A percentile compares a stretch with the other conserved stretches of the same genome.
Conservation (phyloP, 1,140 invertebrate species). For the Pissodes strobi region DNA sequence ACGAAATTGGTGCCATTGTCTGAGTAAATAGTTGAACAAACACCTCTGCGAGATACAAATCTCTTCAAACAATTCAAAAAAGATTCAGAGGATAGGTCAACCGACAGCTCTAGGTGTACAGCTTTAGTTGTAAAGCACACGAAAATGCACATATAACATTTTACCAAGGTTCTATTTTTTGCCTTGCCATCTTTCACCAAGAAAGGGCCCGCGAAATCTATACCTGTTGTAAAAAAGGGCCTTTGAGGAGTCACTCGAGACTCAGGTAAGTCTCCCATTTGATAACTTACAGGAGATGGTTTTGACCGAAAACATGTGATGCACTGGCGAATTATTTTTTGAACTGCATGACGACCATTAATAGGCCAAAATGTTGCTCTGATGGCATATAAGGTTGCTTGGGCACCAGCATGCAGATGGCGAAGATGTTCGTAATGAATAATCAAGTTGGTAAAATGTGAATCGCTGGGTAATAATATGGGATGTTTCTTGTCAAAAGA, state of each 20-base stretch:
- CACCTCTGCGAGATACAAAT: too few relatives aligned
- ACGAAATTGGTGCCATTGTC: too few relatives aligned
- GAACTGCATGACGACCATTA: not conserved
- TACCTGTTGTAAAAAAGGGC: not conserved
- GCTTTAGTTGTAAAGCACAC: conserved; percentile 12
- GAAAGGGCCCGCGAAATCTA: conserved; percentile 1
- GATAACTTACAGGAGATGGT: not conserved
- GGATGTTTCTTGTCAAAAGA: not conserved
- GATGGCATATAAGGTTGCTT: not conserved
- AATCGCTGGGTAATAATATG: not conserved
- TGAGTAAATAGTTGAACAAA: too few relatives aligned
- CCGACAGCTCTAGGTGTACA: not conserved
- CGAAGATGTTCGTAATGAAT: not conserved
- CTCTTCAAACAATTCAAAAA: too few relatives aligned
- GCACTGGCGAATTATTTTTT: not conserved
- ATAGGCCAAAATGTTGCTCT: not conserved
- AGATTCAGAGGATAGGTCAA: too few relatives aligned
- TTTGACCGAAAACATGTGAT: not conserved
- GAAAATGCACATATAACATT: conserved; percentile 6
- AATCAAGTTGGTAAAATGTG: not conserved
- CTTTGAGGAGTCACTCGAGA: not conserved
- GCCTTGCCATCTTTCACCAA: conserved; percentile 8
- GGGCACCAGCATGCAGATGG: too few relatives aligned
- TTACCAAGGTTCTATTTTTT: conserved; percentile 6
- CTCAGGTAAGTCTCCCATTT: conserved; percentile 6